Conservation (phyloP, 1,140 invertebrate genomes). For the Brevipalpus yothersi region DNA sequence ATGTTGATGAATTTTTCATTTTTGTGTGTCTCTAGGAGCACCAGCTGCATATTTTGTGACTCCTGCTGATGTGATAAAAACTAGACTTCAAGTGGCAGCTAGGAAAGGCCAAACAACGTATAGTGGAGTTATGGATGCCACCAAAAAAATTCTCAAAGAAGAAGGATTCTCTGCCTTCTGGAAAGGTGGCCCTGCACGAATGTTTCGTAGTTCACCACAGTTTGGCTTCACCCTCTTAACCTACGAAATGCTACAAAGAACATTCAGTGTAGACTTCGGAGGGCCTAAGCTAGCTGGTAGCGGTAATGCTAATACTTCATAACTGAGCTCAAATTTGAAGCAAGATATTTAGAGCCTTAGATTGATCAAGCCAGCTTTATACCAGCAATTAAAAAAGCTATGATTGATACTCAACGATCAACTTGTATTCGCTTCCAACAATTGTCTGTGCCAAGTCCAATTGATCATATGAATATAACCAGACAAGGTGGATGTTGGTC, state of each 20-base stretch:
- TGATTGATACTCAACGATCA: background rate
- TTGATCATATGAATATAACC: background rate
- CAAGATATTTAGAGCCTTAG: too few species aligned
- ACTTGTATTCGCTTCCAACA: background rate
- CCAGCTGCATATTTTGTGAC: slow-evolving; percentile 91
- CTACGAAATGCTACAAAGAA: slow-evolving; percentile 84
- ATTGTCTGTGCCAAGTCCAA: background rate
- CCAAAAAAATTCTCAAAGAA: slow-evolving; percentile 66
- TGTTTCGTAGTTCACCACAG: slow-evolving; percentile 69
- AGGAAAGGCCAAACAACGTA: slow-evolving; percentile 88
- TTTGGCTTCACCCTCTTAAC: slow-evolving; percentile 94
- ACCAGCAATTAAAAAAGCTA: background rate
- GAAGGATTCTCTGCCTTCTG: slow-evolving; percentile 81
- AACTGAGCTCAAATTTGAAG: too few species aligned
- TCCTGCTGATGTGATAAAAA: slow-evolving; percentile 98
- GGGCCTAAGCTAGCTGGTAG: too few species aligned
- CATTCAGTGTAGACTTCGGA: slow-evolving; percentile 28
- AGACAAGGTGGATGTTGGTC: background rate
- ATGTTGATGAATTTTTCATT: background rate
- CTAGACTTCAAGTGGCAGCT: slow-evolving; percentile 81
- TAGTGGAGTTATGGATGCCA: slow-evolving; percentile 62
- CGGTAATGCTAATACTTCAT: too few species aligned
- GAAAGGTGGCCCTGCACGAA: slow-evolving; percentile 82
- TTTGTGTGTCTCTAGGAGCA: slow-evolving; percentile 73
- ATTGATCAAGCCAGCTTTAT: too few species aligned